phyloP scores from a whole-genome alignment of 2,888 invertebrate species.

The Notodonta dromedarius region DNA sequence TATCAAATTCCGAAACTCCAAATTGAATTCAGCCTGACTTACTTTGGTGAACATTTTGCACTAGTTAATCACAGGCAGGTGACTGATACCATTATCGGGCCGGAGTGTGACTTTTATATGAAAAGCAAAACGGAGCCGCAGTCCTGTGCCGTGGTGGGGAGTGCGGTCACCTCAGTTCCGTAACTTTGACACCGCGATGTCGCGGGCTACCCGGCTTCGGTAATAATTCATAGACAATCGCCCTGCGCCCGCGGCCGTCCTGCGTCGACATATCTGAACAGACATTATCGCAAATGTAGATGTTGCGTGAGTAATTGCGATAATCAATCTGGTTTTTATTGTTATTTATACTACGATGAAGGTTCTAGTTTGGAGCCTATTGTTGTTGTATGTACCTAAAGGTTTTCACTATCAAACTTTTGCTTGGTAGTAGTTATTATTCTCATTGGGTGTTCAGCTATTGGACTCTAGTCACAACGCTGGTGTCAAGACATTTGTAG shows the following conservation, averaged over 20 bases:
- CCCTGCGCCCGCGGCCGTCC: constrained; percentile 41
- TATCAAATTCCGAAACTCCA: constrained; percentile 17
- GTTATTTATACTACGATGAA: constrained; percentile 33
- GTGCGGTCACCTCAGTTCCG: constrained; percentile 80
- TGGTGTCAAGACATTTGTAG: too few species aligned
- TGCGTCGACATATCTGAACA: constrained; percentile 33
- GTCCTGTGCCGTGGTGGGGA: constrained; percentile 73
- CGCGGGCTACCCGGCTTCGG: constrained; percentile 60
- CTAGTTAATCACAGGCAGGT: constrained; percentile 77
- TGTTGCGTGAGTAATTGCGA: constrained; percentile 52
- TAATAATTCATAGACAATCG: constrained; percentile 59
- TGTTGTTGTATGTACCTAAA: constrained; percentile 19
- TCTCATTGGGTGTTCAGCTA: too few species aligned
- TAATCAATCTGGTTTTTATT: constrained; percentile 49
- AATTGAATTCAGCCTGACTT: constrained; percentile 47
- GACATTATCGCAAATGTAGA: constrained; percentile 41
- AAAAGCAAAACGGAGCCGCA: constrained; percentile 78
- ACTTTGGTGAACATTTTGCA: constrained; percentile 83
- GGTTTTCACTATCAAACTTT: constrained; percentile 16
- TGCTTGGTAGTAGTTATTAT: background rate
- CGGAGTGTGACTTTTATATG: constrained; percentile 80
- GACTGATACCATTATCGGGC: constrained; percentile 80
- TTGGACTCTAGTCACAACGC: too few species aligned
- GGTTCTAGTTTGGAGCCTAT: constrained; percentile 29
- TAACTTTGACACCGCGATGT: constrained; percentile 84